Conservation (phyloP, 2,113 vertebrate genomes). For the Engystomops pustulosus region DNA sequence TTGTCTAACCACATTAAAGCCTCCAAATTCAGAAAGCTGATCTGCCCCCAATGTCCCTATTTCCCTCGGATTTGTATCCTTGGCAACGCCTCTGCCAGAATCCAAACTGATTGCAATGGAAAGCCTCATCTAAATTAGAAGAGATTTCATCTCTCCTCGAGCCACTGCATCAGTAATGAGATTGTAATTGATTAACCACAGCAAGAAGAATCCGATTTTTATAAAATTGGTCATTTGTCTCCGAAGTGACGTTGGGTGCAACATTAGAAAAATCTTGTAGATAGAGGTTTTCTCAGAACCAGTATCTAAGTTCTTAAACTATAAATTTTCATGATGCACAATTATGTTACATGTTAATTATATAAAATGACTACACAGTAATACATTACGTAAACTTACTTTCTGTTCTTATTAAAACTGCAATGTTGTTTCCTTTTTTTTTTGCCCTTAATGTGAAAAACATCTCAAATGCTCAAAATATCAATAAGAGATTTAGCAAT, state of each 20-base stretch:
- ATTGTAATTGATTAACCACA: constrained; percentile 61
- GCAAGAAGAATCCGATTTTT: constrained; percentile 59
- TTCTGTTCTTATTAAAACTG: too few species aligned
- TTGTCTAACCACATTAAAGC: constrained; percentile 58
- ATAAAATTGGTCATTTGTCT: constrained; percentile 59
- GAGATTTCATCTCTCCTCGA: constrained; percentile 60
- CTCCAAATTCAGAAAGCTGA: constrained; percentile 58
- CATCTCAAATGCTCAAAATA: not conserved
- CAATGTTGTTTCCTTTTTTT: constrained; percentile 8
- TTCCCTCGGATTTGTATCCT: constrained; percentile 56
- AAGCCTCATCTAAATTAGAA: constrained; percentile 60
- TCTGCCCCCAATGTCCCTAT: constrained; percentile 56
- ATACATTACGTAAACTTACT: not conserved
- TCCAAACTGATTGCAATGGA: constrained; percentile 59
- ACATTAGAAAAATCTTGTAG: constrained; percentile 38
- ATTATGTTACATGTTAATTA: constrained; percentile 7
- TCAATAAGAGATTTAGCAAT: constrained; percentile 26
- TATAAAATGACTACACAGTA: constrained; percentile 2
- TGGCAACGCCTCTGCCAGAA: constrained; percentile 59
- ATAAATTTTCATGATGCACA: not conserved
- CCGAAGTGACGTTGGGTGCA: constrained; percentile 15
- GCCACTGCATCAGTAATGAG: constrained; percentile 59
- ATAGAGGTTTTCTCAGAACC: constrained; percentile 14
- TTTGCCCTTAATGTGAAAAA: constrained; percentile 31
- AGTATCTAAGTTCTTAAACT: not conserved